Evolutionary conservation across 2,888 invertebrate species (phyloP).

Genomic region (Creontiades dilutus): DNA sequence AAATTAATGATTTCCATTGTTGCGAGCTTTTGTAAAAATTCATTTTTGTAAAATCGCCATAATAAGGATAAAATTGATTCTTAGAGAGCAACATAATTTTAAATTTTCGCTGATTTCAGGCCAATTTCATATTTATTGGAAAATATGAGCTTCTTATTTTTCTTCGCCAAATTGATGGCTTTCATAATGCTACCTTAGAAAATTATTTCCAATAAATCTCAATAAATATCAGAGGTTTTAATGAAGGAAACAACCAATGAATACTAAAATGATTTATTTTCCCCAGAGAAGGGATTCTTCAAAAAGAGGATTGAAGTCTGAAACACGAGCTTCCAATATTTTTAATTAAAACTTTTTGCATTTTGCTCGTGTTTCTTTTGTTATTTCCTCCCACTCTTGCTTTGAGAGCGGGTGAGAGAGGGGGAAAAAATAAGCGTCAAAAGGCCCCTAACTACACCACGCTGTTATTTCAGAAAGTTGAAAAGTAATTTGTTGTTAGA

Average conservation of each 20-base stretch:
- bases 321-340: conserved; percentile 17
- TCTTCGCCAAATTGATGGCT: too few relatives aligned
- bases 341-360: conserved; percentile 4
- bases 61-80: too few relatives aligned
- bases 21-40: too few relatives aligned
- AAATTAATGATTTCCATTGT: too few relatives aligned
- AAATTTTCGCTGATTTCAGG: too few relatives aligned
- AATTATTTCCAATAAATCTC: background rate
- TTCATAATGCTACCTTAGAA: too few relatives aligned
- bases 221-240: background rate
- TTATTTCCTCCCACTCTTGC: background rate
- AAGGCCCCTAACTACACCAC: background rate
- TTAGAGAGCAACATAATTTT: too few relatives aligned
- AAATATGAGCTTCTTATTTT: too few relatives aligned
- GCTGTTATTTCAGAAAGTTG: conserved; percentile 8
- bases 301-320: background rate
- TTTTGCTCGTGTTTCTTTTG: background rate
- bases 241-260: background rate
- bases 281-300: background rate
- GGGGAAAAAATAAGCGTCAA: conserved; percentile 20
- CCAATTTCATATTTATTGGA: too few relatives aligned
- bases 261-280: background rate
- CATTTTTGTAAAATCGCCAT: too few relatives aligned
- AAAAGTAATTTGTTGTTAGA: conserved; percentile 30
- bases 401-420: background rate